Conservation (phyloP, 2,113 vertebrate species). For the Limnothrissa miodon region DNA sequence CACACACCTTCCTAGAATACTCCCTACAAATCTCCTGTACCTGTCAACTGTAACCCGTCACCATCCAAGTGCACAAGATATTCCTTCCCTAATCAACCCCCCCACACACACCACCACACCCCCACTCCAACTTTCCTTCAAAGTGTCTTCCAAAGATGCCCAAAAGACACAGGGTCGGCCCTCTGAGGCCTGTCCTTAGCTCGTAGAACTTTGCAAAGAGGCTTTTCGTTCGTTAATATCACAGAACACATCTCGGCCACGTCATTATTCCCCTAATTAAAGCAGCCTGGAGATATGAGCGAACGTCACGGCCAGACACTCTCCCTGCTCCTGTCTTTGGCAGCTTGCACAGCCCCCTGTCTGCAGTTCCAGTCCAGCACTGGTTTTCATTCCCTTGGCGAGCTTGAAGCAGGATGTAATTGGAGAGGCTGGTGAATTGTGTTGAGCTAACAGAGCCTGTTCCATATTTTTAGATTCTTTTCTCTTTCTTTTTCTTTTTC, state of each 20-base stretch:
- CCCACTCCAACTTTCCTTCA: neutral
- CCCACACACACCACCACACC: too few relatives aligned
- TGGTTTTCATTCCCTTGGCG: constrained; percentile 11
- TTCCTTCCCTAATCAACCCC: neutral
- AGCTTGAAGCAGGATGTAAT: neutral
- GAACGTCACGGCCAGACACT: neutral
- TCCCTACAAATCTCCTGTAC: neutral
- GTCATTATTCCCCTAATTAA: neutral
- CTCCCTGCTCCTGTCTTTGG: neutral
- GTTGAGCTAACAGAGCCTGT: constrained; percentile 2
- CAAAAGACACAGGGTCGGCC: neutral
- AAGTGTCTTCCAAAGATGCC: neutral
- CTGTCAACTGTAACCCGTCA: neutral
- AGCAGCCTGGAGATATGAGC: neutral
- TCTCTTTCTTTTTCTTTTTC: neutral
- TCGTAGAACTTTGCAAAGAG: neutral
- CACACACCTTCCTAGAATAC: neutral
- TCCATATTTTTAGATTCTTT: neutral
- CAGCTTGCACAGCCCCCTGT: neutral
- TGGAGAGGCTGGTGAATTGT: constrained; percentile 14
- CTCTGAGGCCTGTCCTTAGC: neutral
- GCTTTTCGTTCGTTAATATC: neutral
- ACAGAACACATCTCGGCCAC: neutral
- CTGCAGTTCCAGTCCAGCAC: neutral
- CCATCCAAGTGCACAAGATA: neutral